phyloP scores from a whole-genome alignment of 2,113 vertebrate genomes.

The Ramphastos sulfuratus region DNA sequence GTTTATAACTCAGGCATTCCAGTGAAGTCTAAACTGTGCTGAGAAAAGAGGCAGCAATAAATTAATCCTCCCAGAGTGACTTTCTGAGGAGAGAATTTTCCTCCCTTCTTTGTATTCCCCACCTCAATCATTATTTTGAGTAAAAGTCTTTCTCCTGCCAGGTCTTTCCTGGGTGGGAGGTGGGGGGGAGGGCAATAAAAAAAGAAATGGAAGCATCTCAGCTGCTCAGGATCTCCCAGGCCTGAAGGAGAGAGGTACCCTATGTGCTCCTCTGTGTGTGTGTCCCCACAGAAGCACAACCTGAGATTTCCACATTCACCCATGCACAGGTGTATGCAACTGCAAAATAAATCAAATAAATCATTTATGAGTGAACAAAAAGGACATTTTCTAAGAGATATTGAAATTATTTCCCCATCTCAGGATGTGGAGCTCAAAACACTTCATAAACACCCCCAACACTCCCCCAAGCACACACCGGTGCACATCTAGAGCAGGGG shows the following conservation, averaged over 20 bases:
- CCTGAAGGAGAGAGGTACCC: neutral
- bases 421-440: neutral
- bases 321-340: neutral
- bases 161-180: neutral
- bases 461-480: accelerated
- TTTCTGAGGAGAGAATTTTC: neutral
- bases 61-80: neutral
- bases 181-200: neutral
- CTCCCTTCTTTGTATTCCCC: neutral
- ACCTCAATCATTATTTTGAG: neutral
- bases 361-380: neutral
- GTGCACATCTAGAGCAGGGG: neutral
- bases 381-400: neutral
- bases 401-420: neutral
- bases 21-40: neutral
- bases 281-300: accelerated
- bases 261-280: neutral
- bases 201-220: neutral
- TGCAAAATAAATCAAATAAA: neutral
- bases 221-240: accelerated
- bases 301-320: neutral
- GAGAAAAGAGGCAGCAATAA: neutral
- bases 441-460: neutral
- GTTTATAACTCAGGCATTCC: neutral
- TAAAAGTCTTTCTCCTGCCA: neutral